These are phyloP conservation scores for Neosalanx taihuensis DNA, from an alignment of 2,797 vertebrate species.

Conservation along the genomic window DNA sequence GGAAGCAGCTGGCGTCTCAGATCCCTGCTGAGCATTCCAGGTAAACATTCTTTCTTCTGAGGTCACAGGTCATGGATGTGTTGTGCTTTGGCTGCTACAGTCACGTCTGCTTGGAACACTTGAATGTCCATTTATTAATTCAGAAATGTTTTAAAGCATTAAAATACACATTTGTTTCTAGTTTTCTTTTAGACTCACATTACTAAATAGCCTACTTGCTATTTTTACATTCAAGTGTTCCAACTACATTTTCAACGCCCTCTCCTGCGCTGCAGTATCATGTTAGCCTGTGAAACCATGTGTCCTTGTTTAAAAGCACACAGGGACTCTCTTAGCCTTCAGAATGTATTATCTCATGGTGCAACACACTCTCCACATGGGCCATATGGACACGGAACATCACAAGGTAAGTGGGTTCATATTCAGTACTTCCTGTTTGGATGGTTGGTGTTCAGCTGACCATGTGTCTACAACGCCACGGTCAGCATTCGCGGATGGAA, in stretches of 20 bases:
- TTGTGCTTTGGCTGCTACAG: not conserved
- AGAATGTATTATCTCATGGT: too few species aligned
- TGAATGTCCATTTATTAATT: conserved; percentile 26
- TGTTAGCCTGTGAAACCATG: conserved; percentile 36
- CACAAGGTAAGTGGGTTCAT: conserved; percentile 61
- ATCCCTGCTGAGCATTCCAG: conserved; percentile 72
- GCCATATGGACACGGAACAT: conserved; percentile 44
- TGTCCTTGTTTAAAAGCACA: not conserved
- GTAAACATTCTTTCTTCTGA: conserved; percentile 60
- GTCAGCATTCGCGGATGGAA: not conserved
- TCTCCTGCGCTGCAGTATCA: conserved; percentile 7
- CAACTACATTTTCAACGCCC: conserved; percentile 25
- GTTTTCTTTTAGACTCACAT: not conserved
- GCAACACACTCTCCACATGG: too few species aligned
- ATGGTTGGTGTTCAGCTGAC: too few species aligned
- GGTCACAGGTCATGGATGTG: conserved; percentile 28
- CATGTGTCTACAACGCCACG: not conserved
- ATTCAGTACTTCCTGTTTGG: not conserved
- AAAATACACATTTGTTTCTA: not conserved
- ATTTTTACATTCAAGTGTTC: conserved; percentile 41
- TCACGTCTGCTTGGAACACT: conserved; percentile 24
- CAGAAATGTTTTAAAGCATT: not conserved
- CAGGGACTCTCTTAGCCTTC: too few species aligned
- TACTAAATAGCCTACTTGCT: not conserved
- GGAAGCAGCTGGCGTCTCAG: conserved; percentile 69